Evolutionary conservation across 2,113 vertebrate species (phyloP), one percentile per base, ranked within the genome.

Genomic region (Podarcis muralis): DNA sequence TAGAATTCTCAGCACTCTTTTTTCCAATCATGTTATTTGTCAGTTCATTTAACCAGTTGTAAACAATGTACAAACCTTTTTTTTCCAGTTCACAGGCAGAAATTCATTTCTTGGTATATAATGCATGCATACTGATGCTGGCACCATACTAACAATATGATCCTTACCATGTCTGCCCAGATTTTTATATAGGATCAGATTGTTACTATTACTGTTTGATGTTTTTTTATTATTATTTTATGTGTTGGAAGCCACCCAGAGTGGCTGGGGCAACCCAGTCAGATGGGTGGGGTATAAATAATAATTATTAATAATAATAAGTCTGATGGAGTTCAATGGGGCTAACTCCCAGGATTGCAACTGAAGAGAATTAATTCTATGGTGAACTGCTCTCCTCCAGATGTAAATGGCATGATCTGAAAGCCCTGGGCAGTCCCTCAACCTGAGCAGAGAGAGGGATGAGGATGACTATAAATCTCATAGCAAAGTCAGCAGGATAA

Each of bases 401-500:
- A 87, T 48, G 69, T 86, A 81, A 94, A 84, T 66, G 74, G 89
- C 88, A 92, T 91, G 88, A 87, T 84, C 77, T 89, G 72, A 83
- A 95, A 88, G 57, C 89, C 27, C 57, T 81, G 75, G 87, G 27
- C 90, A 85, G 80, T 94, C 84, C 80, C 74, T 40, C 83, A 90
- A 68, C 30, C 68, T 80, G 86, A 81, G 20, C 62, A 77, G 69
- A 81, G 68, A n/a, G 80, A 72, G 16, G 86, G 71, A 65, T 11
- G 32, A 88, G 75, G 66, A 66, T 59, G n/a, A 87, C 25, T 88
- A 57, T 13, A 53, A 94, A 84, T 23, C 92, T 91, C 30, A 32
- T n/a, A 83, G 86, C 90, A 89, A 89, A 81, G 68, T 22, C 68
- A 87, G 86, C 93, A 93, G 92, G 91, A 94, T 91, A 95, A 96